Base-by-base conservation (phyloP, 1,140 invertebrate genomes). In the Drosophila tani region DNA sequence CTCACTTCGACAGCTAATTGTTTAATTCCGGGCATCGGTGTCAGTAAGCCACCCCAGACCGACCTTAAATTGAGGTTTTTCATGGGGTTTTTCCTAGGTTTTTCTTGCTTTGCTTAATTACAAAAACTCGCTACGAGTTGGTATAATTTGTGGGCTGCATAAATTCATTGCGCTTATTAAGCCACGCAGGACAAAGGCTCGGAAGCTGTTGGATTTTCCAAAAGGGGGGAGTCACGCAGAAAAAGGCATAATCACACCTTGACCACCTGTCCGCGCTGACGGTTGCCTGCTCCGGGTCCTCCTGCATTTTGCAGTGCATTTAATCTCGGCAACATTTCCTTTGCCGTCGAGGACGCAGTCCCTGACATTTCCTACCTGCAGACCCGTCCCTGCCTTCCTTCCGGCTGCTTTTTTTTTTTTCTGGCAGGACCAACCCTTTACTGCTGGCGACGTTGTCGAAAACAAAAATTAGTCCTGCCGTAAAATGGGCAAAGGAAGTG, bases 401-500 rank as follows among this genome's bases (percentile, higher is more conserved):
- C 43, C 65, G 40, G 60, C 35, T 38, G 43, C 40, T 11, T 41
- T n/a, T 21, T 41, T n/a, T 21, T 43, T 40, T 38, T 27, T 29
- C 32, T 19, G 11, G 11, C n/a, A 43, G 21, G 17, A 15, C 32
- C 46, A 46, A 21, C 64, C 62, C 71, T 87, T 80, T 86, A 81
- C 81, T 75, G 40, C 46, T 76, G 21, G 67, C 70, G 53, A 66
- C 81, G 85, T 75, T 90, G 84, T 90, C 84, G 81, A 88, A 88
- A 88, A 88, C 84, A 88, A 88, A 84, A 88, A 88, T 88, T 84
- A 88, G 81, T 82, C 69, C 81, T 90, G 84, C 85, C 76, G 77
- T 84, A 81, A 84, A 84, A 88, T 84, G 84, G 77, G 84, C 81
- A 84, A 88, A 90, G 84, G 84, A 88, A 90, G 84, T 88, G 85